A percentile compares a stretch with the other conserved stretches of the same genome.
Evolutionary conservation across 2,113 vertebrate species (phyloP).

Genomic region (Tretioscincus oriximinensis): DNA sequence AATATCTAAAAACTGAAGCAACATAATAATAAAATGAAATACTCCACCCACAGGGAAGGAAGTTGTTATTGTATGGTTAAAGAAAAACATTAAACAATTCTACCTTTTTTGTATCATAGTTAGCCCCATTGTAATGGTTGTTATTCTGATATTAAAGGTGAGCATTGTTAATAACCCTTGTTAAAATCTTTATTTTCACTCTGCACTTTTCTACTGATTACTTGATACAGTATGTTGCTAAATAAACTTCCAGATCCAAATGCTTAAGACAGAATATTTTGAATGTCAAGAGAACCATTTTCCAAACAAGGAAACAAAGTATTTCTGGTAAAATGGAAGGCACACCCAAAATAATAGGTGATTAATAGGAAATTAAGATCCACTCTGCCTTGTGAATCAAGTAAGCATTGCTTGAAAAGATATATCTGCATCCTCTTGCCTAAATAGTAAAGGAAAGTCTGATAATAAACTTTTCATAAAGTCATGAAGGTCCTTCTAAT

Average conservation of each 20-base stretch:
- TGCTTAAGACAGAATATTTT: slow-evolving; percentile 19
- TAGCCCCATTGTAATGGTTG: not conserved
- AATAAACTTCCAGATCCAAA: slow-evolving; percentile 9
- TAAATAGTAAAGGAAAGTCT: too few species aligned
- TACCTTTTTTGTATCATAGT: slow-evolving; percentile 33
- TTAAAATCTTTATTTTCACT: slow-evolving; percentile 46
- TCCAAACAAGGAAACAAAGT: slow-evolving; percentile 13
- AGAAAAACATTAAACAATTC: slow-evolving; percentile 26
- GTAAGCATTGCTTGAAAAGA: not conserved
- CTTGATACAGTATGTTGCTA: not conserved
- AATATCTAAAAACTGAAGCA: slow-evolving; percentile 54
- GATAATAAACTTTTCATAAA: too few species aligned
- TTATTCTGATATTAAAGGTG: slow-evolving; percentile 41
- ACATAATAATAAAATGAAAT: slow-evolving; percentile 48
- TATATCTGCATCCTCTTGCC: too few species aligned
- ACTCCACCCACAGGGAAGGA: slow-evolving; percentile 36
- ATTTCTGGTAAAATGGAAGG: slow-evolving; percentile 22
- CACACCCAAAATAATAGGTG: not conserved
- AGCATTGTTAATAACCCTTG: slow-evolving; percentile 31
- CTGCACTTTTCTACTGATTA: slow-evolving; percentile 29
- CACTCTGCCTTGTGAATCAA: not conserved
- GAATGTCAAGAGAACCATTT: not conserved
- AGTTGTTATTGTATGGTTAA: slow-evolving; percentile 48
- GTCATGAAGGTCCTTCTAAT: too few species aligned
- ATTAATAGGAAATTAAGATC: not conserved